Evolutionary conservation across 1,140 invertebrate genomes (phyloP).

Genomic region (Pachyrhynchus sulphureomaculatus): DNA sequence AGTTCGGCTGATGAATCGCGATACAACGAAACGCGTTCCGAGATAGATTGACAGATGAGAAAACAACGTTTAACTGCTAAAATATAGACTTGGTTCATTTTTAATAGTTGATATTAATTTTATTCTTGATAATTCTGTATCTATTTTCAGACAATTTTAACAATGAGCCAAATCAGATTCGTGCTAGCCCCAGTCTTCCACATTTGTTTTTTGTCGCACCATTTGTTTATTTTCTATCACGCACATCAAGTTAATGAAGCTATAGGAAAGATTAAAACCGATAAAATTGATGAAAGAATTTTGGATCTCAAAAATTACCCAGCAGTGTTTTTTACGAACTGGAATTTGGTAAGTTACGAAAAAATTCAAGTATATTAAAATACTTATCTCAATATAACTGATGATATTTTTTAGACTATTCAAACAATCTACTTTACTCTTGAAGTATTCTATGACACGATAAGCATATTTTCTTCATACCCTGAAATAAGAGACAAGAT

Average conservation of each 20-base stretch:
- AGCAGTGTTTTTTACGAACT: conserved; percentile 13
- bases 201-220: conserved; percentile 4
- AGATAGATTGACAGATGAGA: too few species aligned
- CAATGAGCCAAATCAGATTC: neutral
- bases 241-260: neutral
- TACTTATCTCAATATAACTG: neutral
- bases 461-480: conserved; percentile 46
- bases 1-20: too few species aligned
- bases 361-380: neutral
- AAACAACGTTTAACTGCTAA: too few species aligned
- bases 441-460: conserved; percentile 50
- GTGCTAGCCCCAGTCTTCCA: conserved; percentile 6
- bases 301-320: conserved; percentile 1
- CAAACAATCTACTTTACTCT: conserved; percentile 53
- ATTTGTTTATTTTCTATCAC: neutral
- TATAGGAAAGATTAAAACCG: neutral
- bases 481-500: conserved; percentile 38
- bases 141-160: too few species aligned
- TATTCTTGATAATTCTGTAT: too few species aligned
- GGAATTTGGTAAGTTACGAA: conserved; percentile 13
- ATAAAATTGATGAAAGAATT: neutral
- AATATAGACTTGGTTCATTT: too few species aligned
- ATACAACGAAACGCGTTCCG: too few species aligned
- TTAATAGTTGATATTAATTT: too few species aligned
- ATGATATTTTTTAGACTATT: conserved; percentile 47